Base-by-base conservation (phyloP, 1,140 invertebrate genomes). In the Metopolophium dirhodum region DNA sequence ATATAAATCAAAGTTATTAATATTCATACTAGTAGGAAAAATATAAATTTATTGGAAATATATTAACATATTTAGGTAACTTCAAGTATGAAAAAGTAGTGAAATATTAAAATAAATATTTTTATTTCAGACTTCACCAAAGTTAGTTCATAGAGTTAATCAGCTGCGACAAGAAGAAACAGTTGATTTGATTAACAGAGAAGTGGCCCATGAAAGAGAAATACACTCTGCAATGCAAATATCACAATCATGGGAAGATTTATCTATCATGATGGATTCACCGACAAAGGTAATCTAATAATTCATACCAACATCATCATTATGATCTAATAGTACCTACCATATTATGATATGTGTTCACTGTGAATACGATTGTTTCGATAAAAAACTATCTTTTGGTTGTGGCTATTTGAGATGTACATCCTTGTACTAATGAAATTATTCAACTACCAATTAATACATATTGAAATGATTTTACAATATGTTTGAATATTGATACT, bases 151-250 rank as follows among this genome's bases (percentile, higher is more conserved):
- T 86, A 95, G 98, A 94, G 97, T 99, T 7, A 98, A 97, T 95
- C 98, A 98, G 95, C 95, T 99, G 82, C 96, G 98, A 91, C 97
- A 98, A 94, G 98, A 98, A 96, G 98, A 99, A 95, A 98, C 97
- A 94, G 97, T 97, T 47, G 98, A 98, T 95, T 96, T 97, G 7
- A 97, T 97, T 94, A 96, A 96, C 87, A 96, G 98, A 90, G 98
- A 99, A 95, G 97, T 97, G 83, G 98, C 97, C n/a, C 98, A 98
- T 95, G 98, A 99, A 96, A 96, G 97, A 87, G 98, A 98, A 95
- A 96, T 98, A 91, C 97, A 98, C 95, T 97, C 97, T 94, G 97
- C 97, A 94, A 98, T 99, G 96, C 97, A 98, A 95, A 98, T 98
- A 95, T 98, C 98, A 3, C 98, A 98, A 95, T 98, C 98, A 35